Evolutionary conservation across 2,113 vertebrate species (phyloP).

Genomic region (Uropsilus gracilis): DNA sequence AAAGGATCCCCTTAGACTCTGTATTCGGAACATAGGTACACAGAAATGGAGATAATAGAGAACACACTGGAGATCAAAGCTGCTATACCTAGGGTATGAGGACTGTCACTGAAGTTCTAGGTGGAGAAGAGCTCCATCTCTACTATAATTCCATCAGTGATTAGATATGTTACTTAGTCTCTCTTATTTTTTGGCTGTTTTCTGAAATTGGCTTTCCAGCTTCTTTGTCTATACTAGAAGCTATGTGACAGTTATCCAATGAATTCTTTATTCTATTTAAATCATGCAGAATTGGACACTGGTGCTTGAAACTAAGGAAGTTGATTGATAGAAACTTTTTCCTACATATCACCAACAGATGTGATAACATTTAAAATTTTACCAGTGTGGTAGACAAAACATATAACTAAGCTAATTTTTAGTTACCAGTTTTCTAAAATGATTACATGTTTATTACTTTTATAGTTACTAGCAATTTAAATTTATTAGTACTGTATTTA

Average conservation of each 20-base stretch:
- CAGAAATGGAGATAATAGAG: neutral
- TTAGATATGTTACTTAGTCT: neutral
- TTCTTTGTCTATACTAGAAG: neutral
- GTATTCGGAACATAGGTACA: neutral
- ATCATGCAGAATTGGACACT: neutral
- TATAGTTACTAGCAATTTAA: neutral
- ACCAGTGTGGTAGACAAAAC: neutral
- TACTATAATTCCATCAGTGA: neutral
- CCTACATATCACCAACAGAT: neutral
- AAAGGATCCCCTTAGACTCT: neutral
- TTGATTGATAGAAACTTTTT: neutral
- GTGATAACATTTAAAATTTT: neutral
- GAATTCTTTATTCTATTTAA: neutral
- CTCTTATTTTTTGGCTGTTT: neutral
- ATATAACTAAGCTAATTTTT: neutral
- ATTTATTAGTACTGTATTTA: neutral
- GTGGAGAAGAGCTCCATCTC: neutral
- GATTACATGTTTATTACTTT: neutral
- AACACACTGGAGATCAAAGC: neutral
- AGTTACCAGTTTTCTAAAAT: neutral
- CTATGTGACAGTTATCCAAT: neutral
- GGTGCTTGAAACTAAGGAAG: neutral
- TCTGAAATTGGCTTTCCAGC: neutral
- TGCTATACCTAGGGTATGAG: neutral
- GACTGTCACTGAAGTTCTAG: neutral